Evolutionary conservation across 2,888 invertebrate genomes (phyloP).

Genomic region (Tiphia femorata): DNA sequence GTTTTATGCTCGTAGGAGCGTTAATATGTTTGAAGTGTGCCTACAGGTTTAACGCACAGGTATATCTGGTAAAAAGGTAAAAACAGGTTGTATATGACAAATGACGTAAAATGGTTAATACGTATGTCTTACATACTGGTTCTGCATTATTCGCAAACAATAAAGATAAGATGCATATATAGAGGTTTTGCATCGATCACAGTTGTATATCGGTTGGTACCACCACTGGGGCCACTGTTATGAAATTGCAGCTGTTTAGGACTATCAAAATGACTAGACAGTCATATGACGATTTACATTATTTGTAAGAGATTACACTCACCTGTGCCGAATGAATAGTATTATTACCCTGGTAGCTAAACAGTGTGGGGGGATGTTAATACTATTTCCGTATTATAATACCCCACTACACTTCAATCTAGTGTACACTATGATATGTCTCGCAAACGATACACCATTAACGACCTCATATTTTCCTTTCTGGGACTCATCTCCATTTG

Average conservation of each 20-base stretch:
- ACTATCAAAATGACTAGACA: constrained; percentile 39
- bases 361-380: too few relatives aligned
- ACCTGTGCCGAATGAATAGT: too few relatives aligned
- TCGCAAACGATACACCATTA: too few relatives aligned
- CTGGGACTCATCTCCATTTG: too few relatives aligned
- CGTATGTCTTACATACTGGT: constrained; percentile 42
- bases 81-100: constrained; percentile 67
- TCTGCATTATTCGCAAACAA: constrained; percentile 32
- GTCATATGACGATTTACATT: constrained; percentile 29
- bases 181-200: constrained; percentile 34
- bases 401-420: too few relatives aligned
- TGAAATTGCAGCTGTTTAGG: constrained; percentile 35
- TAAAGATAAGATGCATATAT: constrained; percentile 23
- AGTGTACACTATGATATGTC: too few relatives aligned
- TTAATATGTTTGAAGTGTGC: constrained; percentile 69
- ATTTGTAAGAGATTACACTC: constrained; percentile 31
- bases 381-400: too few relatives aligned
- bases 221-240: constrained; percentile 51
- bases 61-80: constrained; percentile 65
- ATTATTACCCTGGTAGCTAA: too few relatives aligned
- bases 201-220: constrained; percentile 34
- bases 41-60: constrained; percentile 69
- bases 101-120: constrained; percentile 61
- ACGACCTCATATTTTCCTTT: too few relatives aligned
- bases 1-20: constrained; percentile 61